Evolutionary conservation across 2,113 vertebrate genomes (phyloP).

Genomic region (Takifugu flavidus): DNA sequence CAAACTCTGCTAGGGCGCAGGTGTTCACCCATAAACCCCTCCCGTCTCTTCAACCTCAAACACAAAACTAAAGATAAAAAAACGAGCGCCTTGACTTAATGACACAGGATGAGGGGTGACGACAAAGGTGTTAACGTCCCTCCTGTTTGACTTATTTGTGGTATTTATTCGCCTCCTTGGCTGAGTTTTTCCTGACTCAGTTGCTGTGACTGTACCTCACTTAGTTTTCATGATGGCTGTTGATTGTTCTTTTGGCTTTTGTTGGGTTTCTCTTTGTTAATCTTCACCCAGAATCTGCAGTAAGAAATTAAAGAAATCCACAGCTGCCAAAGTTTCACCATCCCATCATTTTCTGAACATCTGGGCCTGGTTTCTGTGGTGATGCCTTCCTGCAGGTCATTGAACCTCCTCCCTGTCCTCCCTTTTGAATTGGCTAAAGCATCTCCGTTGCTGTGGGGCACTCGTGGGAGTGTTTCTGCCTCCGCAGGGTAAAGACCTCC

Average conservation of each 20-base stretch:
- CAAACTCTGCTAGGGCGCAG: constrained; percentile 22
- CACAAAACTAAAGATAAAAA: constrained; percentile 4
- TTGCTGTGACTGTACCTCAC: constrained; percentile 61
- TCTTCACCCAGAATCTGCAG: constrained; percentile 1
- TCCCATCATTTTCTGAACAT: no score
- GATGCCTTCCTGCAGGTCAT: no score
- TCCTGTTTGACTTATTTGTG: constrained; percentile 45
- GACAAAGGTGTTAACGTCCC: constrained; percentile 10
- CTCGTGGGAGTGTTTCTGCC: no score
- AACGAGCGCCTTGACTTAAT: constrained; percentile 23
- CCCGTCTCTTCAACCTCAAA: constrained; percentile 35
- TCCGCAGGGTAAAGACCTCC: no score
- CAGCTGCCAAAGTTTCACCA: no score
- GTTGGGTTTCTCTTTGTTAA: constrained; percentile 2
- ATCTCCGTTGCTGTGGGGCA: no score
- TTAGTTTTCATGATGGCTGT: constrained; percentile 22
- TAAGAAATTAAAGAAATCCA: neutral
- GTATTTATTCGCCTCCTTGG: constrained; percentile 58
- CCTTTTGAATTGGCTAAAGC: no score
- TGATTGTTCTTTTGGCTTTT: constrained; percentile 7
- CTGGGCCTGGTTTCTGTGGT: no score
- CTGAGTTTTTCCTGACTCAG: constrained; percentile 40
- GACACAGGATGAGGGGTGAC: constrained; percentile 20
- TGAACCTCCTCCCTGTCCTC: no score
- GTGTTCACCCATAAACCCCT: constrained; percentile 23